Evolutionary conservation across 2,797 vertebrate genomes (phyloP), one percentile per base, ranked within the genome.

Genomic region (Lithobates sylvaticus): DNA sequence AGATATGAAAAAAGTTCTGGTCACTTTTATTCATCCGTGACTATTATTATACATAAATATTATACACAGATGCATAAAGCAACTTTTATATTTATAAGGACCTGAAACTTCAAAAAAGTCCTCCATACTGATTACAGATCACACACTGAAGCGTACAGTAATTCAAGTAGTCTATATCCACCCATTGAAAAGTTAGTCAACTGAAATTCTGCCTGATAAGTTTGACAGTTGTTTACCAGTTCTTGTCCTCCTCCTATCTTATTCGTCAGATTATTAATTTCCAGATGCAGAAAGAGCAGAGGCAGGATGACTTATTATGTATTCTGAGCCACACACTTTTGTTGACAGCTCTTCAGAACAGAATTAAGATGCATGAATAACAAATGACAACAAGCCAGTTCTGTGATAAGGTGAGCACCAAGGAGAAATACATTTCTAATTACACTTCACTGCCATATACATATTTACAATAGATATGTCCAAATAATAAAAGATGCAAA

Each of bases 291-390:
- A 42, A 69, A 82, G 67, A 84, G 44, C 54, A 18, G 47, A 81
- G 81, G 85, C 71, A 84, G 84, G 89, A 85, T 84, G 91, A 90
- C 89, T 89, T 88, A 84, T 91, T 88, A 75, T 70, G 64, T 83
- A 86, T 90, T 92, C 90, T 77, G 0, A 73, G 64, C 27, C 42
- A 71, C 16, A n/a, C 23, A 32, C 21, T 84, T 90, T 78, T 87
- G 86, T 86, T 44, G 67, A 80, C 86, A 89, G 88, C 34, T 89
- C 87, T 90, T 90, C 88, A 89, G 74, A 90, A 89, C 87, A 86
- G 84, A 91, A 89, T 89, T 88, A 89, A 81, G 89, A 89, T 89
- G 84, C 79, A 89, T 90, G 77, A 90, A 89, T 90, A 89, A 89
- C 88, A 91, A 91, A 90, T 88, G 85, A 84, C 88, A 90, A 68